phyloP scores from a whole-genome alignment of 2,113 vertebrate species.

The Dipodomys ordii region DNA sequence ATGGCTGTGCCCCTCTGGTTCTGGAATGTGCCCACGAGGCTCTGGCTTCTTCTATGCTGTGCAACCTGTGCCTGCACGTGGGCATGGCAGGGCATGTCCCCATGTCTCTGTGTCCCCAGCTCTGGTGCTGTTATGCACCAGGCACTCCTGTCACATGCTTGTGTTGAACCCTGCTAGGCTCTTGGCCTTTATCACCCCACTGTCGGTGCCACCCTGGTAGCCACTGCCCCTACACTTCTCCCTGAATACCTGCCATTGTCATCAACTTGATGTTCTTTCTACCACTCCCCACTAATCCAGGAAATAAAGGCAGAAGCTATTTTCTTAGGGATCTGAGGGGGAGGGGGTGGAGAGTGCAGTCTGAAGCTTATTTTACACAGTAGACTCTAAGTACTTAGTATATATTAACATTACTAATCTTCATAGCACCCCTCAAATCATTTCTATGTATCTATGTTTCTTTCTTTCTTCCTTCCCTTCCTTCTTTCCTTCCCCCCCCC shows the following conservation, averaged over 20 bases:
- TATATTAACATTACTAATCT: neutral
- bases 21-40: neutral
- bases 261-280: neutral
- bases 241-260: neutral
- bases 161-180: too few relatives aligned
- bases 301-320: neutral
- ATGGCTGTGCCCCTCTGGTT: neutral
- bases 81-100: neutral
- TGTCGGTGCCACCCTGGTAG: neutral
- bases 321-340: neutral
- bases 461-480: too few relatives aligned
- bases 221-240: neutral
- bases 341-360: neutral
- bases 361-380: neutral
- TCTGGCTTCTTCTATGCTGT: neutral
- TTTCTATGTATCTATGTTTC: too few relatives aligned
- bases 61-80: too few relatives aligned
- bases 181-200: neutral
- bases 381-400: neutral
- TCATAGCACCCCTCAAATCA: neutral
- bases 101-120: neutral
- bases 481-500: too few relatives aligned
- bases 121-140: fast-evolving
- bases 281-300: neutral
- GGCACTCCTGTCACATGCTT: neutral